Evolutionary conservation across 2,888 invertebrate species (phyloP), one percentile per base, ranked within the genome.

Genomic region (Phalera bucephala): DNA sequence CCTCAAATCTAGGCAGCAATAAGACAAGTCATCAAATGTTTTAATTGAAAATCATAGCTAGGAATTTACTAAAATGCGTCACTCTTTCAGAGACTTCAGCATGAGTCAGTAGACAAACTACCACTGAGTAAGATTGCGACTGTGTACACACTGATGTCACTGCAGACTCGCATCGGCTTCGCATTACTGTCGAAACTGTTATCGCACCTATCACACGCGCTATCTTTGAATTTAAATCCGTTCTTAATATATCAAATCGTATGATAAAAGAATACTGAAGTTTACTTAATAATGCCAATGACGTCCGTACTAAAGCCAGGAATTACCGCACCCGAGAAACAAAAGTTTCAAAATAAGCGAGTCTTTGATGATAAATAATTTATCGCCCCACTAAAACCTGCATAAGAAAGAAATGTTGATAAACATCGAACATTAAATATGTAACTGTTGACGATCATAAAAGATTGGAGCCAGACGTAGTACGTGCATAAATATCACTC

Each of bases 321-420:
- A 68, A 74, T 72, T 70, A 72, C 71, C 45, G 39, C 30, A 47
- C 32, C 6, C 31, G 12, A 77, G 81, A 80, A 87, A 86, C 87
- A 86, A 87, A 85, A 81, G 80, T 82, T 82, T 67, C 72, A 82
- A 88, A 88, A 86, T 82, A 84, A 84, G 77, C 80, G 63, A 72
- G 70, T 75, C 86, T 89, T 89, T 89, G 88, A 89, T 82, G 88
- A 86, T 81, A 84, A 80, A 84, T 88, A 86, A 88, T 88, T 89
- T 88, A 89, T 76, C 63, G 80, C 81, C 36, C 64, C 84, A 86
- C 80, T 89, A 88, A 87, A 88, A 85, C 81, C 81, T 84, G 84
- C 78, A 86, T 85, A 85, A 88, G 87, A 88, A 89, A 88, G 83
- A 88, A 87, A 80, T 89, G 88, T 88, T 89, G 87, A 89, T 89